phyloP scores from a whole-genome alignment of 2,888 invertebrate genomes.

The Heteropelma amictum region DNA sequence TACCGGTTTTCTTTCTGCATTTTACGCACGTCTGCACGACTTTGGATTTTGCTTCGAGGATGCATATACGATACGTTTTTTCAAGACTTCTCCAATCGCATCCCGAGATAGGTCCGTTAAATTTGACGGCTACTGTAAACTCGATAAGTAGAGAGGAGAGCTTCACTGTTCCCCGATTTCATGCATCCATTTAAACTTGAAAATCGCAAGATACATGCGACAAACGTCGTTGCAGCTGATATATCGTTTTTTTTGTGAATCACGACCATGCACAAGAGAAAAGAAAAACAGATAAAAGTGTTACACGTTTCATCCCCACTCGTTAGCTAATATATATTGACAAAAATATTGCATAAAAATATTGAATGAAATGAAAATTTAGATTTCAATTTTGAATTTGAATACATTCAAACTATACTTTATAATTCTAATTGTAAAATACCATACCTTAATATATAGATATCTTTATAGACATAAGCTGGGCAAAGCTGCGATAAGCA shows the following conservation, averaged over 20 bases:
- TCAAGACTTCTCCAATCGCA: conserved; percentile 48
- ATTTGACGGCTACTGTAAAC: conserved; percentile 61
- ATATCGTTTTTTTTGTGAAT: not conserved
- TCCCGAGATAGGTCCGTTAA: conserved; percentile 57
- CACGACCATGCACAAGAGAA: not conserved
- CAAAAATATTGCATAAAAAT: too few species aligned
- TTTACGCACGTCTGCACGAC: not conserved
- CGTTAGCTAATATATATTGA: conserved; percentile 10
- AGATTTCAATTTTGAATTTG: too few species aligned
- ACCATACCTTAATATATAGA: too few species aligned
- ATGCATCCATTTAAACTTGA: too few species aligned
- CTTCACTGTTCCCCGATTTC: too few species aligned
- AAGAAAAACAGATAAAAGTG: conserved; percentile 16
- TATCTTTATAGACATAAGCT: too few species aligned
- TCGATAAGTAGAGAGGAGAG: conserved; percentile 60
- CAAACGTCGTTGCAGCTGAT: conserved; percentile 12
- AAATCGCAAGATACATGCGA: too few species aligned
- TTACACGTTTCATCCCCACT: conserved; percentile 37
- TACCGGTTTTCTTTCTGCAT: conserved; percentile 41
- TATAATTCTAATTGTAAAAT: too few species aligned
- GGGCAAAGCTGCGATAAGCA: too few species aligned
- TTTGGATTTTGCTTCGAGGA: not conserved
- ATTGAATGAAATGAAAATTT: too few species aligned
- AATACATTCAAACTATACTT: too few species aligned
- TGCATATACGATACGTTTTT: conserved; percentile 24